Base-by-base conservation (phyloP, 2,888 invertebrate species). In the Philopedon plagiatum region DNA sequence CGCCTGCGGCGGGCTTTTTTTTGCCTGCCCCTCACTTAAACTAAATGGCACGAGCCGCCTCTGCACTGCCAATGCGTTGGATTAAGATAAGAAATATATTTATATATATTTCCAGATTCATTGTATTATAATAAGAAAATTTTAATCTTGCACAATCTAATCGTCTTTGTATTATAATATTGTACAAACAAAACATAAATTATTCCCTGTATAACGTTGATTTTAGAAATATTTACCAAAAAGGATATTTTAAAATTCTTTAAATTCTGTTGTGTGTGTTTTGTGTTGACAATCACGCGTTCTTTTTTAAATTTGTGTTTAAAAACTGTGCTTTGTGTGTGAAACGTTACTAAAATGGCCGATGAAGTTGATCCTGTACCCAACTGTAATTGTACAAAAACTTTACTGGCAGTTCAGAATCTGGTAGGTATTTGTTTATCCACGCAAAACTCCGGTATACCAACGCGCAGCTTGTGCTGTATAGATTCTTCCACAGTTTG, bases 341-440 rank as follows among this genome's bases (percentile, higher is more conserved):
- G 29, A 29, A 21, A 44, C 15, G 18, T 21, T n/a, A 18, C 19
- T 9, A 44, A 1, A 46, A 46, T 46, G 46, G 46, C 46, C 0
- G 46, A 49, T 5, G 49, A 54, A 5, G 3, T 1, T 5, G 56
- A 26, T 18, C 34, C 19, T 11, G 37, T 57, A 5, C 37, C 39
- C 26, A 60, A 21, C 4, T 60, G 60, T 8, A 60, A 60, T 11
- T 60, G 60, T 60, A 60, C 60, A 3, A 60, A 37, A 15, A 41
- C 60, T n/a, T n/a, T n/a, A n/a, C n/a, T n/a, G n/a, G n/a, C n/a
- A n/a, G 1, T 11, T 2, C 3, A 11, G 1, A 1, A 7, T 34
- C n/a, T 34, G 34, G 34, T 34, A 34, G n/a, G 34, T 34, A 1
- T 7, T 34, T 32, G 7, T 2, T 8, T 32, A 9, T 9, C 32